Percentiles rank a stretch among this genome's conserved stretches.
phyloP scores from a whole-genome alignment of 2,797 vertebrate species.

The Hippoglossus hippoglossus region DNA sequence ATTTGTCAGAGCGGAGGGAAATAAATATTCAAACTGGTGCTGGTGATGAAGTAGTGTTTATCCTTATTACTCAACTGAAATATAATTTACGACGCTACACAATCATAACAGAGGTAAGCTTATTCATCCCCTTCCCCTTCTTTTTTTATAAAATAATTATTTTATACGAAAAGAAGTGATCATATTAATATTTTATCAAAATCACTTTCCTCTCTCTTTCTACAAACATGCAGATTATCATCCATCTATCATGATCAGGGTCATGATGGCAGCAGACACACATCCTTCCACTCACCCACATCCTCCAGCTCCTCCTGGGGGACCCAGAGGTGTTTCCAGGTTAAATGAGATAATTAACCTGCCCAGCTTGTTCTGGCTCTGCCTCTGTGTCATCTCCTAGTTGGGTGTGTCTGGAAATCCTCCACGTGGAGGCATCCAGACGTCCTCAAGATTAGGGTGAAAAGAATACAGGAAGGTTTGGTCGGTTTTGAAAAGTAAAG shows the following conservation, averaged over 20 bases:
- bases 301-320: not conserved
- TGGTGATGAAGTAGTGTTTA: not conserved
- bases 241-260: not conserved
- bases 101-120: too few species aligned
- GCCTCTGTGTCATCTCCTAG: not conserved
- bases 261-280: constrained; percentile 1
- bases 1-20: too few species aligned
- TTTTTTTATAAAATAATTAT: too few species aligned
- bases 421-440: not conserved
- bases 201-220: not conserved
- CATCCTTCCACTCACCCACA: not conserved
- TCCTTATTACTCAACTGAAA: not conserved
- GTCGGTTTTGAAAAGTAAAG: too few species aligned
- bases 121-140: too few species aligned
- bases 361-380: not conserved
- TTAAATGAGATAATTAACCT: constrained; percentile 15
- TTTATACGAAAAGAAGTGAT: too few species aligned
- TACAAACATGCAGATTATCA: not conserved
- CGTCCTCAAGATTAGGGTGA: not conserved
- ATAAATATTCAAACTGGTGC: too few species aligned
- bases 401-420: not conserved
- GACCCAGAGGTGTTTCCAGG: not conserved
- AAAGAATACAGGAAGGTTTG: not conserved
- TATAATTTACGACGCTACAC: not conserved
- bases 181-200: not conserved